Percentiles rank a stretch among this genome's conserved stretches.
phyloP scores from a whole-genome alignment of 2,113 vertebrate species.

The Myiopsitta monachus region DNA sequence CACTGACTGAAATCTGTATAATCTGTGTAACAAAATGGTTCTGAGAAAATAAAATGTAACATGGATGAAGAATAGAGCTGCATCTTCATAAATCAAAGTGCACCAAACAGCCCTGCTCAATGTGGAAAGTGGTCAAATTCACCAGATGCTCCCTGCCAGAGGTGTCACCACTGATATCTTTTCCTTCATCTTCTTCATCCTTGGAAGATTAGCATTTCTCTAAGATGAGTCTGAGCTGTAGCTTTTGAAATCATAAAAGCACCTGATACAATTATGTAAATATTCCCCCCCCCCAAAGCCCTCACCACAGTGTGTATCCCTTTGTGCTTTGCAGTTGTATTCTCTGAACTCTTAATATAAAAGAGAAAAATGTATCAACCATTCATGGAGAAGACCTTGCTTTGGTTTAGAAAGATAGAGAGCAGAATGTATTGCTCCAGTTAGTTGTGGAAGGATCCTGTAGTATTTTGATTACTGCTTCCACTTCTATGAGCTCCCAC shows the following conservation, averaged over 20 bases:
- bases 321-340: neutral
- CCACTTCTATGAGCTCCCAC: neutral
- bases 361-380: neutral
- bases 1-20: neutral
- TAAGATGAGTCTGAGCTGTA: neutral
- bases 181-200: neutral
- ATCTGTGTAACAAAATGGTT: neutral
- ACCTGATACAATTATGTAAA: neutral
- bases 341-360: neutral
- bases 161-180: neutral
- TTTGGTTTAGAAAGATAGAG: neutral
- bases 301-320: no score
- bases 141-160: neutral
- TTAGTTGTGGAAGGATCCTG: neutral
- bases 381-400: neutral
- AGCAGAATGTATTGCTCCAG: neutral
- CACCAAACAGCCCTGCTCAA: neutral
- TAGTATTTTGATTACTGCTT: neutral
- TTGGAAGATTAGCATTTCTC: neutral
- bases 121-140: neutral
- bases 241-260: neutral
- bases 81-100: neutral
- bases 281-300: neutral
- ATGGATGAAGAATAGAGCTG: neutral
- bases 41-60: neutral